These are phyloP conservation scores for Alectura lathami DNA, from an alignment of 2,113 vertebrate species.

Conservation along the genomic window DNA sequence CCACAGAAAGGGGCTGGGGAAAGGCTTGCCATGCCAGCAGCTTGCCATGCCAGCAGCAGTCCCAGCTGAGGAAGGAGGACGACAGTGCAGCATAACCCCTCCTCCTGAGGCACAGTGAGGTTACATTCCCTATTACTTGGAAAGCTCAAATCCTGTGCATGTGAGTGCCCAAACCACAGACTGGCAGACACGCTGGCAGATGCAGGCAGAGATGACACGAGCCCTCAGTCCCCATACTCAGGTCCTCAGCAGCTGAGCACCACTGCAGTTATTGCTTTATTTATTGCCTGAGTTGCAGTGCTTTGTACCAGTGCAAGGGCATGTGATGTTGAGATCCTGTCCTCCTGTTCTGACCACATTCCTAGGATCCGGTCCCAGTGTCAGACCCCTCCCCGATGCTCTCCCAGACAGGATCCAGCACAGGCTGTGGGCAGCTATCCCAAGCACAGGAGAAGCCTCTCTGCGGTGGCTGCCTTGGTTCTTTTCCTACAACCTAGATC, in stretches of 20 bases:
- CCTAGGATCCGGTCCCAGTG: neutral
- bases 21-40: neutral
- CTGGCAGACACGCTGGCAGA: neutral
- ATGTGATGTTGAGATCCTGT: neutral
- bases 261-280: neutral
- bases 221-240: neutral
- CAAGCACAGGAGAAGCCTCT: neutral
- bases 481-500: neutral
- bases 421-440: neutral
- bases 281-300: neutral
- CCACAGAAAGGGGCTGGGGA: neutral
- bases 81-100: neutral
- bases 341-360: neutral
- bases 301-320: neutral
- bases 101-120: neutral
- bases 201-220: neutral
- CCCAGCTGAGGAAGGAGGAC: neutral
- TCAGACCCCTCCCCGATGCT: neutral
- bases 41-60: neutral
- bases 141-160: neutral
- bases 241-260: neutral
- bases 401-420: neutral
- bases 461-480: fast-evolving
- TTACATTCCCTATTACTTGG: neutral
- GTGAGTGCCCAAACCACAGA: neutral